phyloP scores from a whole-genome alignment of 1,140 invertebrate genomes.

The Colletes gigas region DNA sequence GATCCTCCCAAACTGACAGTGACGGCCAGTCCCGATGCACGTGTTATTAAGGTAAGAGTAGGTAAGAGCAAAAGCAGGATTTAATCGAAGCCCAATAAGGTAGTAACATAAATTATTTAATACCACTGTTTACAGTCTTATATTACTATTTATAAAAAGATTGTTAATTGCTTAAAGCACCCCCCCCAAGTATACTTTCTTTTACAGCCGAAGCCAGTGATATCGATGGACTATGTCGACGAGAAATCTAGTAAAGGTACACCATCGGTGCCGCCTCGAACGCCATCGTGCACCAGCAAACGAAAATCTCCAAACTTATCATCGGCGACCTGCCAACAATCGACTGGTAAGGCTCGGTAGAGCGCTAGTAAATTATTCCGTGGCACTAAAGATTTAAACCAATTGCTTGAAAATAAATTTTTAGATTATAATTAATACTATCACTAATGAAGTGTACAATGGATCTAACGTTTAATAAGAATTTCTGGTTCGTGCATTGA shows the following conservation, averaged over 20 bases:
- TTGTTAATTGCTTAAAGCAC: too few relatives aligned
- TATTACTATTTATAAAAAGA: background rate
- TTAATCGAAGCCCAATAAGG: background rate
- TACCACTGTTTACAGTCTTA: too few relatives aligned
- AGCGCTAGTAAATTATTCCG: too few relatives aligned
- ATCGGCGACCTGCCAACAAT: background rate
- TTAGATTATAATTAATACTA: too few relatives aligned
- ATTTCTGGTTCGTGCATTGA: too few relatives aligned
- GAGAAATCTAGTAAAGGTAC: conserved; percentile 50
- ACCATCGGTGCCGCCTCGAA: conserved; percentile 27
- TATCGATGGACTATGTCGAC: conserved; percentile 57
- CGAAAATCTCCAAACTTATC: conserved; percentile 44
- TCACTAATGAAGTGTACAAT: too few relatives aligned
- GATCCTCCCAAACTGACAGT: background rate
- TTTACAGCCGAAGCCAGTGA: conserved; percentile 34
- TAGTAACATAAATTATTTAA: too few relatives aligned
- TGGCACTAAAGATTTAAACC: too few relatives aligned
- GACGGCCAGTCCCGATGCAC: background rate
- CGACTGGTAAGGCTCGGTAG: background rate
- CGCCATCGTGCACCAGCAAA: conserved; percentile 53
- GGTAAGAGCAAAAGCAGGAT: background rate
- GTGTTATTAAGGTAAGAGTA: conserved; percentile 22
- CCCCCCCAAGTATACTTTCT: background rate
- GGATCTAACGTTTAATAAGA: too few relatives aligned
- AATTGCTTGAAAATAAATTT: too few relatives aligned